phyloP scores from a whole-genome alignment of 1,140 invertebrate genomes.

The Atta cephalotes region DNA sequence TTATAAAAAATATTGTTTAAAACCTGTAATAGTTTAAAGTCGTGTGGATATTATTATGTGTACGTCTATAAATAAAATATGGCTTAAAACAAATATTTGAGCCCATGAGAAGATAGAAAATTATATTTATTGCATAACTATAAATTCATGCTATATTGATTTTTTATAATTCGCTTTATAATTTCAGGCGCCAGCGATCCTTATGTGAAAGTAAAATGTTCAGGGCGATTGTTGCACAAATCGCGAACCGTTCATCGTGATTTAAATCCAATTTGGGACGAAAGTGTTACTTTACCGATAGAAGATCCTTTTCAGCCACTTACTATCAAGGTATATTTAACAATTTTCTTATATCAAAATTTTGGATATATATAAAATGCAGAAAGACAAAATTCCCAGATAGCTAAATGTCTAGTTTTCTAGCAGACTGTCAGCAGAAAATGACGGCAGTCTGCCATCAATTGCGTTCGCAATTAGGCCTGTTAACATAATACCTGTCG shows the following conservation, averaged over 20 bases:
- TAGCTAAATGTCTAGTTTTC: too few species aligned
- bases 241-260: constrained; percentile 96
- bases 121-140: background rate
- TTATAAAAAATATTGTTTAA: background rate
- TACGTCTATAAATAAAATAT: background rate
- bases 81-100: too few species aligned
- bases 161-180: background rate
- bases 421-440: too few species aligned
- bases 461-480: too few species aligned
- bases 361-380: background rate
- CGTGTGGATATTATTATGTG: background rate
- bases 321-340: constrained; percentile 91
- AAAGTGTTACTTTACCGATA: constrained; percentile 97
- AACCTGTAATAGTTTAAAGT: background rate
- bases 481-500: too few species aligned
- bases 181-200: constrained; percentile 97
- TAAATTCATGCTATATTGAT: constrained; percentile 13
- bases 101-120: background rate
- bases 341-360: background rate
- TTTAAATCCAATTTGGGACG: constrained; percentile 98
- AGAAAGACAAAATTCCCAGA: background rate
- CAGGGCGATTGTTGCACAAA: constrained; percentile 96
- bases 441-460: too few species aligned
- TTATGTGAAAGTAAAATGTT: constrained; percentile 98
- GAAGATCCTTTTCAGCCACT: constrained; percentile 97